Evolutionary conservation across 2,797 vertebrate genomes (phyloP).

Genomic region (Benthosema pterotum): DNA sequence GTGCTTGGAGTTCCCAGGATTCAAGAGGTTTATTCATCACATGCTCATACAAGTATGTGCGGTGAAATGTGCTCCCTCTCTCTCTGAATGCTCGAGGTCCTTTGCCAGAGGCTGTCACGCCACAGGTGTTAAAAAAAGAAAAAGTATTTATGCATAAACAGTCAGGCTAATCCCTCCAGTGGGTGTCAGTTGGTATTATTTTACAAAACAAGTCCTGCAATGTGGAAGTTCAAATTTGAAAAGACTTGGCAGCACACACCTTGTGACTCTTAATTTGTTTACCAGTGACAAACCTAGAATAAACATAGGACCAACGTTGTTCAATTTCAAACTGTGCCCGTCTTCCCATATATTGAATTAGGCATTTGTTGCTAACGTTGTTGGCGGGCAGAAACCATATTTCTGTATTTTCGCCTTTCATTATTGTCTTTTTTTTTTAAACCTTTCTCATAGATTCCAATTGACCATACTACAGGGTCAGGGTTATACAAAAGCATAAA

Average conservation of each 20-base stretch:
- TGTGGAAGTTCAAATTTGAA: conserved; percentile 26
- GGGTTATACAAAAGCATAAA: no score
- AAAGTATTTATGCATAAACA: no score
- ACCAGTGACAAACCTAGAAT: neutral
- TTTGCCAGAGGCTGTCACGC: neutral
- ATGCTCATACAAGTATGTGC: neutral
- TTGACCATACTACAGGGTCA: no score
- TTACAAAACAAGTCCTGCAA: neutral
- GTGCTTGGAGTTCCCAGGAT: neutral
- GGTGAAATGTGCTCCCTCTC: neutral
- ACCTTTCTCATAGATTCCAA: no score
- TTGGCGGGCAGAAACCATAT: no score
- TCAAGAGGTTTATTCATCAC: neutral
- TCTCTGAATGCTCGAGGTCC: conserved; percentile 1
- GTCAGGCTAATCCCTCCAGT: no score
- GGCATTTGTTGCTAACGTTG: neutral
- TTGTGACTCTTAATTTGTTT: conserved; percentile 37
- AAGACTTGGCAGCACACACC: conserved; percentile 25
- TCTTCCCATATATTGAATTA: neutral
- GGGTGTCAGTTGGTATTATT: no score
- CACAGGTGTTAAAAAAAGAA: neutral
- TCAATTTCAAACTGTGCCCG: neutral
- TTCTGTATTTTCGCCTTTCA: no score
- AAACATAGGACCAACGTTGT: neutral
- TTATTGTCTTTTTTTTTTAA: no score